Conservation (phyloP, 2,113 vertebrate species). For the Salvelinus namaycush region DNA sequence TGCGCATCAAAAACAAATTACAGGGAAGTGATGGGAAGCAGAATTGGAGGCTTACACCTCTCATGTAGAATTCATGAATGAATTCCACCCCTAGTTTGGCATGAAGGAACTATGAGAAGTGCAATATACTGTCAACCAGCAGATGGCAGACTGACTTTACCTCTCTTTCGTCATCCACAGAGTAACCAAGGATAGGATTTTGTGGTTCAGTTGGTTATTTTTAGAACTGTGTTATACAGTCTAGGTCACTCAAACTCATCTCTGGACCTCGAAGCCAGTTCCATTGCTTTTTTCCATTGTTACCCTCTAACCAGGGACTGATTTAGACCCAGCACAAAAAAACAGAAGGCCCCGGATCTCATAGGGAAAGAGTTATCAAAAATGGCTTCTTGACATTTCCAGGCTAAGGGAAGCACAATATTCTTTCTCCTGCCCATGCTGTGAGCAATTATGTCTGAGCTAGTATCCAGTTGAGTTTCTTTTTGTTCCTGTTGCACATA, state of each 20-base stretch:
- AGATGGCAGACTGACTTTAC: constrained; percentile 5
- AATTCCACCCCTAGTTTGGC: background rate
- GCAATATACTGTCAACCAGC: background rate
- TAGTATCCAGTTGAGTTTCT: background rate
- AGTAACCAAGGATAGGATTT: background rate
- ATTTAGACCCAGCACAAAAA: too few relatives aligned
- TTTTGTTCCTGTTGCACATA: background rate
- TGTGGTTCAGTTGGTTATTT: background rate
- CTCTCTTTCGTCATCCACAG: background rate
- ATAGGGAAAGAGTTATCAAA: too few relatives aligned
- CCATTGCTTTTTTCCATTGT: too few relatives aligned
- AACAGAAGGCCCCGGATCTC: too few relatives aligned
- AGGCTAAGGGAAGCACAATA: background rate
- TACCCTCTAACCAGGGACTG: too few relatives aligned
- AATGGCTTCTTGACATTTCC: background rate
- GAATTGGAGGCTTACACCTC: too few relatives aligned
- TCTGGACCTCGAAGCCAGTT: background rate
- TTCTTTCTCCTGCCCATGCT: background rate
- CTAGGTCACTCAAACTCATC: background rate
- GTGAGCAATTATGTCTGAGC: background rate
- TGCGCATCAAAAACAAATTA: too few relatives aligned
- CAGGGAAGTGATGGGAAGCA: too few relatives aligned
- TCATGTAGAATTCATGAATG: too few relatives aligned
- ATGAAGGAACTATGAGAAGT: background rate
- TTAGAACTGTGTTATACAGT: background rate